Evolutionary conservation across 2,888 invertebrate genomes (phyloP), one percentile per base, ranked within the genome.

Genomic region (Sceliomorpha sp.): DNA sequence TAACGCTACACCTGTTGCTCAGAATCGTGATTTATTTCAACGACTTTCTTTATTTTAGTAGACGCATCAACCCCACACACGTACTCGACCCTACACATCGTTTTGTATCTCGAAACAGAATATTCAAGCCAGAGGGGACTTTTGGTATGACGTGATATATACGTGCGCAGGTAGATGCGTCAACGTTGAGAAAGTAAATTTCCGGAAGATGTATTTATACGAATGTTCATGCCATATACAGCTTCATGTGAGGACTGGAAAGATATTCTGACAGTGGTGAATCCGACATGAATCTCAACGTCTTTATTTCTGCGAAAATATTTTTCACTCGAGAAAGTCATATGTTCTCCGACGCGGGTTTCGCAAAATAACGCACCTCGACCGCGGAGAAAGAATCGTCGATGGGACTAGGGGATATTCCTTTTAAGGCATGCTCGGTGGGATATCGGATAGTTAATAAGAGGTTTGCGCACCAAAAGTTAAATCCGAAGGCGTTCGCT

Each of bases 1-100:
- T 77, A 77, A 80, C 69, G 67, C 64, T 80, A 80, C 81, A 82
- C 82, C 82, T 81, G 82, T 81, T 81, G 79, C 81, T 76, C 72
- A 75, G 71, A 75, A 75, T 67, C 48, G 72, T 79, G 75, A 80
- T 79, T 80, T 80, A 79, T 77, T 74, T 60, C 37, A 39, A 40
- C 27, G 59, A 56, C 70, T 60, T 58, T 56, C 68, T 62, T 68
- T 67, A 62, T 69, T 60, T 59, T 24, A 60, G 50, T 53, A 59
- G 64, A 72, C 50, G 63, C 44, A 48, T 70, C 63, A 50, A 44
- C 55, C 48, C 47, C 50, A 55, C 59, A 56, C 47, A 66, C 32
- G 42, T 42, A 40, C 27, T 32, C 56, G 42, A 37, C 59, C 31
- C 45, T 36, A 24, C 51, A 29, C 40, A 36, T 37, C 36, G 56